Conservation (phyloP, 2,113 vertebrate species). For the Montifringilla adamsi region DNA sequence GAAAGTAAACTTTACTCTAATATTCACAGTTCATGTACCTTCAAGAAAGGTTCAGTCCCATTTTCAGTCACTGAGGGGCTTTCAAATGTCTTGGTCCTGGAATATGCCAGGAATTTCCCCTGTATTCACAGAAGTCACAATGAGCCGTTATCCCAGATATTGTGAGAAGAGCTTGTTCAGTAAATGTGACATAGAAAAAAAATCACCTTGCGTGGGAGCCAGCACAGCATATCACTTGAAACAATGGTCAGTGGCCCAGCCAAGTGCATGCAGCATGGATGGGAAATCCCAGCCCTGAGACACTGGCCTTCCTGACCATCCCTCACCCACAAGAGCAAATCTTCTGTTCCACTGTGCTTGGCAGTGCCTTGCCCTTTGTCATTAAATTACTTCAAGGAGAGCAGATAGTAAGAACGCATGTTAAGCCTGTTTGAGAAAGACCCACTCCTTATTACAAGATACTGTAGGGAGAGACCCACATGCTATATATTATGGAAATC, state of each 20-base stretch:
- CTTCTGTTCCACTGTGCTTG: neutral
- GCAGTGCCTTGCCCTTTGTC: neutral
- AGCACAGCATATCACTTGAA: neutral
- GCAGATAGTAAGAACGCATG: neutral
- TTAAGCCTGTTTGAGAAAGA: neutral
- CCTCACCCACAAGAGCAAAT: neutral
- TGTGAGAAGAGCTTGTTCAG: constrained; percentile 1
- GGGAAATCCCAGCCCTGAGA: constrained; percentile 38
- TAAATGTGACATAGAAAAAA: neutral
- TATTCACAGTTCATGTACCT: neutral
- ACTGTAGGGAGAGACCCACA: neutral
- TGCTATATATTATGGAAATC: neutral
- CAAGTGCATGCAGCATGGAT: neutral
- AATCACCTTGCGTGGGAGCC: neutral
- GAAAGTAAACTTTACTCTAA: neutral
- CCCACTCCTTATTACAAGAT: neutral
- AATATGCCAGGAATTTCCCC: neutral
- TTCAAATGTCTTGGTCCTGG: neutral
- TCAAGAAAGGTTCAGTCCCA: neutral
- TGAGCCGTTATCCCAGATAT: neutral
- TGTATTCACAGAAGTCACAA: neutral
- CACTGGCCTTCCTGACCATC: neutral
- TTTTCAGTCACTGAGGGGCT: neutral
- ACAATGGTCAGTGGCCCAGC: constrained; percentile 35
- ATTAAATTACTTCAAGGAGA: neutral